A percentile compares a stretch with the other conserved stretches of the same genome.
Evolutionary conservation across 30 jellyfish, hydroid and myxozoan genomes (phyloP).

Genomic region (Aurelia aurita complex sp. Pacific): DNA sequence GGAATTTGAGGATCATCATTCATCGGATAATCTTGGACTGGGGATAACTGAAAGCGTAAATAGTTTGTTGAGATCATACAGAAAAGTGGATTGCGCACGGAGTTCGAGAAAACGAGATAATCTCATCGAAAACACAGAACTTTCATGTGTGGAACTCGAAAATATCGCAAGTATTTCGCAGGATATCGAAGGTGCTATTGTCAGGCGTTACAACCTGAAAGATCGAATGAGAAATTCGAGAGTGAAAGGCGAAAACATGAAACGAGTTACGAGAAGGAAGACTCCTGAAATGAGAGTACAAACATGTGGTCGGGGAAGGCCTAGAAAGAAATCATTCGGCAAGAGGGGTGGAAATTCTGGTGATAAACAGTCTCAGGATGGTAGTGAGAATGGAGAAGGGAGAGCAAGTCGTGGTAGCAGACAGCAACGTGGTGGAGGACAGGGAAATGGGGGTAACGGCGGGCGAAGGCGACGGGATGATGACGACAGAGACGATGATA

Average conservation of each 20-base stretch:
- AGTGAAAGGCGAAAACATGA: slow-evolving; percentile 4
- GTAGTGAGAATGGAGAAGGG: slow-evolving; percentile 70
- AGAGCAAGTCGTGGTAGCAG: slow-evolving; percentile 51
- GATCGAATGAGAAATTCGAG: background rate
- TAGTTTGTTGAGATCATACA: background rate
- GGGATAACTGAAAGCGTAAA: slow-evolving; percentile 1
- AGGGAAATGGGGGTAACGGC: slow-evolving; percentile 56
- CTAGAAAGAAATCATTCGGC: slow-evolving; percentile 57
- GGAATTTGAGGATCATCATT: background rate
- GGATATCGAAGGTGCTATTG: slow-evolving; percentile 45
- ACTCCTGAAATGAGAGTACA: slow-evolving; percentile 39
- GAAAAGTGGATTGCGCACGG: background rate
- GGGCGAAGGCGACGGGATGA: slow-evolving; percentile 58
- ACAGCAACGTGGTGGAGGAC: slow-evolving; percentile 62
- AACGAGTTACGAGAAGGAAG: slow-evolving; percentile 47
- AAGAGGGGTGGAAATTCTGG: slow-evolving; percentile 44
- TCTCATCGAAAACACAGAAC: background rate
- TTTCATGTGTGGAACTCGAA: background rate
- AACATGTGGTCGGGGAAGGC: slow-evolving; percentile 74
- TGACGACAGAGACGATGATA: slow-evolving; percentile 57
- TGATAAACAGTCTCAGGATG: slow-evolving; percentile 70
- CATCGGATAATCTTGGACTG: background rate
- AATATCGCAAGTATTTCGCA: slow-evolving; percentile 22
- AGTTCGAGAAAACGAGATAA: background rate
- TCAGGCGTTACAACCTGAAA: slow-evolving; percentile 18